These are phyloP conservation scores for Exocentrus adspersus DNA, from an alignment of 2,888 invertebrate genomes.

Conservation along the genomic window DNA sequence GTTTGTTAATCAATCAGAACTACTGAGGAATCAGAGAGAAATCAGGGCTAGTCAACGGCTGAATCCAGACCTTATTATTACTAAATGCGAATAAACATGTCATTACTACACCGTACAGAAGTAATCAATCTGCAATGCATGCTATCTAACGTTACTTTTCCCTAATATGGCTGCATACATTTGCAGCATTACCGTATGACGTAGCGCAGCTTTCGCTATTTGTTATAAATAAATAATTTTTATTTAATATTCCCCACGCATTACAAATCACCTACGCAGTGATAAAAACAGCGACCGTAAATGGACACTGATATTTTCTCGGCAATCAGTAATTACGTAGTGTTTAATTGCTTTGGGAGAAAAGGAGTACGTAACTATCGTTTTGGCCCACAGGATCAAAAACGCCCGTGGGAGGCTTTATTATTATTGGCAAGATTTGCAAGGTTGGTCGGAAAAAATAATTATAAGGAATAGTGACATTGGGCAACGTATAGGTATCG, in stretches of 20 bases:
- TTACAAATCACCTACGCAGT: constrained; percentile 9
- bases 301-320: neutral
- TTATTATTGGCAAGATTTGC: neutral
- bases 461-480: no score
- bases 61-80: neutral
- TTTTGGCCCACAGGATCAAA: neutral
- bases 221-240: constrained; percentile 7
- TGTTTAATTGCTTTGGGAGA: neutral
- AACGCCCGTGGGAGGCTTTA: neutral
- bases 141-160: neutral
- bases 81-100: neutral
- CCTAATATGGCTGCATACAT: constrained; percentile 2
- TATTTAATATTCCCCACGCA: constrained; percentile 11
- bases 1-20: no score
- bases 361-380: neutral
- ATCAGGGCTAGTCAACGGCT: no score
- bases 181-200: neutral
- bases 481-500: no score
- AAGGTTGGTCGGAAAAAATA: no score
- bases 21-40: no score
- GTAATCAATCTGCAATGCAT: neutral
- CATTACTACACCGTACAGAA: neutral
- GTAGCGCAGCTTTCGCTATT: neutral
- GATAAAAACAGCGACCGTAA: neutral
- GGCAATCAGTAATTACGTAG: neutral